Evolutionary conservation across 2,888 invertebrate genomes (phyloP).

Genomic region (Listrodromus nycthemerus): DNA sequence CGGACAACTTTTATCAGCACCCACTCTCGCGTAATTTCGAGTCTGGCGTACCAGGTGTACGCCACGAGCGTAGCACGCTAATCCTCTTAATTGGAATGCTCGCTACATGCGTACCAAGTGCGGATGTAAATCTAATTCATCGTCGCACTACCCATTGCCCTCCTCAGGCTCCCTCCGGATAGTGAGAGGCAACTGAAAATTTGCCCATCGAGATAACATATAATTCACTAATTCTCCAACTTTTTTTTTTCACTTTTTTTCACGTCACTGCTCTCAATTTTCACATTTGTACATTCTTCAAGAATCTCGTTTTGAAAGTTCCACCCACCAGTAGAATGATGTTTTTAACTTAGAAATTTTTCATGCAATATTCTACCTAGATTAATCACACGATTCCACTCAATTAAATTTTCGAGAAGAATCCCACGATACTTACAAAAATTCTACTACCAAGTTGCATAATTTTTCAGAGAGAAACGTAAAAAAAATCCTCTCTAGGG

Average conservation of each 20-base stretch:
- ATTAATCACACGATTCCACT: too few relatives aligned
- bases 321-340: not conserved
- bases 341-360: too few relatives aligned
- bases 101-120: slow-evolving; percentile 18
- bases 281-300: not conserved
- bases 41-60: slow-evolving; percentile 4
- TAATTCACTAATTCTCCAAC: too few relatives aligned
- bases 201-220: too few relatives aligned
- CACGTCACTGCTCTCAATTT: not conserved
- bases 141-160: slow-evolving; percentile 8
- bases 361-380: too few relatives aligned
- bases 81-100: slow-evolving; percentile 50
- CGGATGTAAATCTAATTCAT: slow-evolving; percentile 51
- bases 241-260: too few relatives aligned
- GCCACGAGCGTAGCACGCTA: slow-evolving; percentile 34
- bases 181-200: not conserved
- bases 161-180: not conserved
- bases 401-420: too few relatives aligned
- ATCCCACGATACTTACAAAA: too few relatives aligned
- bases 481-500: too few relatives aligned
- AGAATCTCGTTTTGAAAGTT: not conserved
- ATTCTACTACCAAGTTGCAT: not conserved
- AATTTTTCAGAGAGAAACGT: not conserved
- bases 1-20: slow-evolving; percentile 39
- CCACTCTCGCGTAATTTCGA: slow-evolving; percentile 50